Evolutionary conservation across 2,113 vertebrate genomes (phyloP).

Genomic region (Hyaena hyaena): DNA sequence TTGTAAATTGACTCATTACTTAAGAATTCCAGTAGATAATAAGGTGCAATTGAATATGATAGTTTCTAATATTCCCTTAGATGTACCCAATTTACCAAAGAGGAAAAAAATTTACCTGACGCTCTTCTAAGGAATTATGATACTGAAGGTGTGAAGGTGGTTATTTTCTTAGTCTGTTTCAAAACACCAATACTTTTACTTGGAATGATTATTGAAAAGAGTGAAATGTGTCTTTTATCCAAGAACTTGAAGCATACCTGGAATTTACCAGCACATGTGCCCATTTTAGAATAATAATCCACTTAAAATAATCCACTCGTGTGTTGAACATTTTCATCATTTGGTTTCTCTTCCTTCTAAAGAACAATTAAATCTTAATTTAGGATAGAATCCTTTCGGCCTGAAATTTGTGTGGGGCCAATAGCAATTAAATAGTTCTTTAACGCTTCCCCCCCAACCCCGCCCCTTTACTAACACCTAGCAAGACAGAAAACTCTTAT

Average conservation of each 20-base stretch:
- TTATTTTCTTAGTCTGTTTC: background rate
- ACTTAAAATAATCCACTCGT: background rate
- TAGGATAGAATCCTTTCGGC: background rate
- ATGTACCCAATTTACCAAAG: background rate
- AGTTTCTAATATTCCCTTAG: background rate
- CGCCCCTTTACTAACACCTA: background rate
- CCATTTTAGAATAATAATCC: background rate
- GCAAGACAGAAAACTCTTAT: background rate
- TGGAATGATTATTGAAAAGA: background rate
- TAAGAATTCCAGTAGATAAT: background rate
- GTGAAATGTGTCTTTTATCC: background rate
- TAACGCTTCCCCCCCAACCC: background rate
- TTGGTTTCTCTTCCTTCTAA: conserved; percentile 15
- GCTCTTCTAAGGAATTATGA: background rate
- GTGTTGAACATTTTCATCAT: conserved; percentile 17
- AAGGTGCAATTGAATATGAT: background rate
- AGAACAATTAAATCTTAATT: conserved; percentile 13
- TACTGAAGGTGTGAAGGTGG: background rate
- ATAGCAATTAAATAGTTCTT: background rate
- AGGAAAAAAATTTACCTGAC: background rate
- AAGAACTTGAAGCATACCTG: background rate
- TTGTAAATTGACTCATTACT: background rate
- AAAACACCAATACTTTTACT: background rate
- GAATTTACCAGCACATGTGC: background rate
- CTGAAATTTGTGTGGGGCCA: background rate